A percentile compares a stretch with the other conserved stretches of the same genome.
Evolutionary conservation across 2,888 invertebrate species (phyloP).

Genomic region (Rutpela maculata): DNA sequence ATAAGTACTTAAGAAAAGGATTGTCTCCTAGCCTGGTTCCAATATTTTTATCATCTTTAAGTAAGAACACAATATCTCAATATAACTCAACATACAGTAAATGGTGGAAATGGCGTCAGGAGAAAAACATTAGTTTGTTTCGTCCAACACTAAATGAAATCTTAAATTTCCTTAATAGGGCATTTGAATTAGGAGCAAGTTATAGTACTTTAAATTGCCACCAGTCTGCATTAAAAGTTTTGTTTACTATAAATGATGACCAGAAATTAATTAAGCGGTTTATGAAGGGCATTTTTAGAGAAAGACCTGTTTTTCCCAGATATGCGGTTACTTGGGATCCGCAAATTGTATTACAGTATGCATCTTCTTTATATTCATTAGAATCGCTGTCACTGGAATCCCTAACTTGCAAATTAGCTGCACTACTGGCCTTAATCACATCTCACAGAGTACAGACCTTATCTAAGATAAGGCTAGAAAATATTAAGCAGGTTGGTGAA

Average conservation of each 20-base stretch:
- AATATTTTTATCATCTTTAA: no score
- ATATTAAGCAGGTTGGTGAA: conserved; percentile 18
- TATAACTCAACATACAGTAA: no score
- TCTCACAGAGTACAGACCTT: conserved; percentile 37
- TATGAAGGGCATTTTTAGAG: conserved; percentile 42
- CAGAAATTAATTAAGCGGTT: conserved; percentile 43
- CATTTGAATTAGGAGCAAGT: conserved; percentile 10
- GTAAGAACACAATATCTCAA: no score
- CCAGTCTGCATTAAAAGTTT: conserved; percentile 31
- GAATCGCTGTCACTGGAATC: conserved; percentile 15
- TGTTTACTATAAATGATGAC: conserved; percentile 25
- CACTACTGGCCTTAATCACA: conserved; percentile 35
- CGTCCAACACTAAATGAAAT: conserved; percentile 13
- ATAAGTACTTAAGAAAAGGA: no score
- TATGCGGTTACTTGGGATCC: conserved; percentile 43
- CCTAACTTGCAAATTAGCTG: conserved; percentile 30
- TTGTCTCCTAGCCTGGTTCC: no score
- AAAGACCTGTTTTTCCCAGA: conserved; percentile 35
- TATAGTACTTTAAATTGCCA: conserved; percentile 33
- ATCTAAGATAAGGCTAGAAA: conserved; percentile 18
- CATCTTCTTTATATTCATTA: conserved; percentile 16
- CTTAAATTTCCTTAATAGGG: conserved; percentile 7
- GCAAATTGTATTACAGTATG: conserved; percentile 24
- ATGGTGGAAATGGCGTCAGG: conserved; percentile 5
- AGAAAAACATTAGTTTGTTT: conserved; percentile 25